Evolutionary conservation across 2,888 invertebrate species (phyloP), one percentile per base, ranked within the genome.

Genomic region (Apamea sordens): DNA sequence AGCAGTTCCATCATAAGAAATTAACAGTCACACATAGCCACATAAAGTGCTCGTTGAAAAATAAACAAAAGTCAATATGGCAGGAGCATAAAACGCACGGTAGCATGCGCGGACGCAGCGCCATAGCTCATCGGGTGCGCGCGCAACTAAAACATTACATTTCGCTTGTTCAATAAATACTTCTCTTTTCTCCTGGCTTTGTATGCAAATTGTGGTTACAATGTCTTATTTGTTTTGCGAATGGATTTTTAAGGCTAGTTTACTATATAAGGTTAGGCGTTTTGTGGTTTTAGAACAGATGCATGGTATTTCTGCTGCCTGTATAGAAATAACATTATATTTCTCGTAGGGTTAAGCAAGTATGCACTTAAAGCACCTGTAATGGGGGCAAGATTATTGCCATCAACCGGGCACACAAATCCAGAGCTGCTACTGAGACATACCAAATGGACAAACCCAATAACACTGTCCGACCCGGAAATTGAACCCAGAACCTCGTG

Each of bases 141-240:
- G 90, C 90, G 85, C 90, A 83, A 82, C 89, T 80, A 80, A 88
- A 88, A 86, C 83, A 86, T 87, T 87, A 85, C 89, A 87, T 86
- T 86, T 88, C 73, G 84, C 88, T 89, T 91, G 91, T 91, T 89
- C 92, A 93, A 94, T 93, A 93, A 94, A 93, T 93, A 92, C 92
- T 89, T 90, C 89, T 91, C 91, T 92, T 93, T 92, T 92, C 92
- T 90, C 90, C 88, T 69, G 86, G 90, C 93, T 94, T 94, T 94
- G 94, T 94, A 94, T 94, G 94, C 92, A 93, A 92, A 94, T 94
- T 90, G 86, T 86, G 85, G 86, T 89, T 86, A 88, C 77, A 70
- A 79, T 83, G 89, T 89, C 85, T 91, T 91, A 90, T 91, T 91
- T 91, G 90, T 91, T 88, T 90, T 87, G 74, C 73, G 65, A 80